phyloP scores from a whole-genome alignment of 1,140 invertebrate genomes.

The Plutomurus gul region DNA sequence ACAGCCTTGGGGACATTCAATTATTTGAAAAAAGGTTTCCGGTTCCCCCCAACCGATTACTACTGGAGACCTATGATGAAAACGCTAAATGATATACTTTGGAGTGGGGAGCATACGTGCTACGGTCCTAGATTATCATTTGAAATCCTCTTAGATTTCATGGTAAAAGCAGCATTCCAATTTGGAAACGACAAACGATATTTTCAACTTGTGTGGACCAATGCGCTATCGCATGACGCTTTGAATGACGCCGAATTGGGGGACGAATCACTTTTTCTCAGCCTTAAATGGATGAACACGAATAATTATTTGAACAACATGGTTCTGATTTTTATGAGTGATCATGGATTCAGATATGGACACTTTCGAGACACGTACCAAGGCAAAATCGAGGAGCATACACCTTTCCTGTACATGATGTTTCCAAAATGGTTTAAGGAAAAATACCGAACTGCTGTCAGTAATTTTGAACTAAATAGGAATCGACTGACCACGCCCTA shows the following conservation, averaged over 20 bases:
- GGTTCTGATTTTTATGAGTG: conserved; percentile 44
- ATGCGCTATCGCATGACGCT: conserved; percentile 75
- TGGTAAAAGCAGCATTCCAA: neutral
- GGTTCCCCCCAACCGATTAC: conserved; percentile 57
- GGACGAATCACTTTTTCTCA: conserved; percentile 61
- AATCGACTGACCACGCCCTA: conserved; percentile 55
- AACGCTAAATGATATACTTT: conserved; percentile 59
- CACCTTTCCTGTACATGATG: neutral
- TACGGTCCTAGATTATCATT: conserved; percentile 65
- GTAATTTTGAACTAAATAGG: conserved; percentile 26
- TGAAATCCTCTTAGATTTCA: conserved; percentile 56
- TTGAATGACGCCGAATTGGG: conserved; percentile 72
- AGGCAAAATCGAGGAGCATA: conserved; percentile 45
- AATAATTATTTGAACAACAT: conserved; percentile 36
- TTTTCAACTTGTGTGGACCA: conserved; percentile 80
- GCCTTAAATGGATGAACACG: conserved; percentile 9
- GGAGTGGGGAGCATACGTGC: conserved; percentile 62
- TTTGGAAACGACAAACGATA: conserved; percentile 52
- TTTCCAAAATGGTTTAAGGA: neutral
- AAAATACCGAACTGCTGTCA: conserved; percentile 33
- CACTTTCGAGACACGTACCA: conserved; percentile 22
- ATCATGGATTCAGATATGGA: conserved; percentile 53
- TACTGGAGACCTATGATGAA: conserved; percentile 61
- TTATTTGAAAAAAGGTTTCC: conserved; percentile 12
- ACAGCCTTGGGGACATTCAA: conserved; percentile 7